Evolutionary conservation across 1,140 invertebrate species (phyloP).

Genomic region (Bombus pascuorum): DNA sequence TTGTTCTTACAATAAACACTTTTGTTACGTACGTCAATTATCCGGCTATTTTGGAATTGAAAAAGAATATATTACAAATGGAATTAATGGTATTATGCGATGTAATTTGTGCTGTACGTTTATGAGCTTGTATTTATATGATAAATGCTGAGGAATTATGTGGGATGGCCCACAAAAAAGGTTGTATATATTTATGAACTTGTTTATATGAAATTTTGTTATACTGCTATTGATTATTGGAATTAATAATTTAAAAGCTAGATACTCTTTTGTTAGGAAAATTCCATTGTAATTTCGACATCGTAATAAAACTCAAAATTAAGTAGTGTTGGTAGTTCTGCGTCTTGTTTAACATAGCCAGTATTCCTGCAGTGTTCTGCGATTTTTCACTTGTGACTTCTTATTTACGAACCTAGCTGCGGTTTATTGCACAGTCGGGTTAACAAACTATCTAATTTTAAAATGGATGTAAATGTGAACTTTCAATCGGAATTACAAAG

Average conservation of each 20-base stretch:
- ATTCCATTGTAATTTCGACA: neutral
- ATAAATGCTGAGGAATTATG: no score
- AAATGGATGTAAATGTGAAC: neutral
- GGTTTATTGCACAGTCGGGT: neutral
- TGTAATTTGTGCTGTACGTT: no score
- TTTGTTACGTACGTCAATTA: neutral
- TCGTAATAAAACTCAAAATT: neutral
- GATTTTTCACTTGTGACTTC: constrained; percentile 35
- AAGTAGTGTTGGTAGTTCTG: no score
- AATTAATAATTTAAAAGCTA: neutral
- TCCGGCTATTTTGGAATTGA: neutral
- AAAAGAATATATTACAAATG: neutral
- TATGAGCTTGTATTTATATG: no score
- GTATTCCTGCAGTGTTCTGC: constrained; percentile 13
- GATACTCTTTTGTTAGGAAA: neutral
- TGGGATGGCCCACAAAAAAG: no score
- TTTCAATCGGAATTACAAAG: no score
- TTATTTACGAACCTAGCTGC: constrained; percentile 2
- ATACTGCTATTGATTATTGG: no score
- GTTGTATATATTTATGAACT: no score
- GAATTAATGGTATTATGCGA: neutral
- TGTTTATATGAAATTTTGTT: no score
- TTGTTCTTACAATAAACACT: neutral
- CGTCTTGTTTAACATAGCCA: neutral
- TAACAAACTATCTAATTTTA: constrained; percentile 29